Evolutionary conservation across 2,888 invertebrate species (phyloP).

Genomic region (Protophormia terraenovae): DNA sequence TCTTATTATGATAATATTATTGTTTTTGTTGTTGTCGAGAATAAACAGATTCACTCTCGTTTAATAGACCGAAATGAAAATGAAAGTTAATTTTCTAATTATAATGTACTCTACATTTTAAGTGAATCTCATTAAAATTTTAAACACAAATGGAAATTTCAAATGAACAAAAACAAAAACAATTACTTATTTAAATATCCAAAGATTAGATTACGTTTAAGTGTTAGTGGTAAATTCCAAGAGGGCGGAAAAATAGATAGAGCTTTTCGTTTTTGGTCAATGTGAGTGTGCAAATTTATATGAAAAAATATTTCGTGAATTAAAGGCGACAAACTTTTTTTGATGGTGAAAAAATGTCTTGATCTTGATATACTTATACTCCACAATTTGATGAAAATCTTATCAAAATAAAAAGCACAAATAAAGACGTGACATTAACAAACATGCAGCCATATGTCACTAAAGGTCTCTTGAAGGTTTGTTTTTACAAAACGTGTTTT

Average conservation of each 20-base stretch:
- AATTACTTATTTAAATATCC: conserved; percentile 5
- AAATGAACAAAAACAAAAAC: conserved; percentile 1
- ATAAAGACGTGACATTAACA: too few species aligned
- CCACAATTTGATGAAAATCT: too few species aligned
- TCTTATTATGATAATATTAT: conserved; percentile 17
- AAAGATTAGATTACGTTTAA: conserved; percentile 20
- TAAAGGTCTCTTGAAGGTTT: too few species aligned
- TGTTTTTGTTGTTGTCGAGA: not conserved
- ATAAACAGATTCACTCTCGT: conserved; percentile 5
- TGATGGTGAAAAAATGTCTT: too few species aligned
- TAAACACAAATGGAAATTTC: not conserved
- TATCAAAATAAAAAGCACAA: too few species aligned
- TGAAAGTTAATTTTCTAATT: conserved; percentile 35
- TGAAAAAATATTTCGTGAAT: too few species aligned
- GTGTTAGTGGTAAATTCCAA: not conserved
- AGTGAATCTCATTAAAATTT: not conserved
- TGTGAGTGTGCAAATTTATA: too few species aligned
- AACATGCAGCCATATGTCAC: too few species aligned
- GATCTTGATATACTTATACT: too few species aligned
- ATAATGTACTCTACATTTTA: not conserved
- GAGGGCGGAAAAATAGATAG: not conserved
- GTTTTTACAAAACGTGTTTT: too few species aligned
- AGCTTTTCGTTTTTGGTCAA: too few species aligned
- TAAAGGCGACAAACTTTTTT: too few species aligned
- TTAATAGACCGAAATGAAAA: conserved; percentile 9